Evolutionary conservation across 1,140 invertebrate genomes (phyloP), one percentile per base, ranked within the genome.

Genomic region (Diorhabda carinulata): DNA sequence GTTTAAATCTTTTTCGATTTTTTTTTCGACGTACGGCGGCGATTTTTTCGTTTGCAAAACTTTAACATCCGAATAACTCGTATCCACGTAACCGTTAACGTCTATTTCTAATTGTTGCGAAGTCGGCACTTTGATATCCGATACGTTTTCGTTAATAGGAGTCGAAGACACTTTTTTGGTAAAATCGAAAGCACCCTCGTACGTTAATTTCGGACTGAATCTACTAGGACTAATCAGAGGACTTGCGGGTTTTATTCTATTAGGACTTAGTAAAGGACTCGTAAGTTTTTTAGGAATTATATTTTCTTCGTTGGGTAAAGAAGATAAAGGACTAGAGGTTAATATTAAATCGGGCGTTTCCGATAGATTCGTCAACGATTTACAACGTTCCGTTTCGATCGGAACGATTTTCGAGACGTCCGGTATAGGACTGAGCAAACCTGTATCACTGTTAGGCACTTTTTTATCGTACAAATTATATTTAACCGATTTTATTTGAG

Each of bases 401-500:
- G 67, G 58, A 61, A 73, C 68, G 4, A 77, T 68, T 57, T 72
- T 75, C 3, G 79, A 80, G 0, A 80, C 74, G 64, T 81, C 79
- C n/a, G 80, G 80, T 60, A 79, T 81, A 3, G 75, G 76, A 66
- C 75, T 77, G 63, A 67, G 61, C 62, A 67, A 77, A 66, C 74
- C 80, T 6, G 79, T 80, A 6, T 61, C 70, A 59, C 42, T 64
- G 41, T 69, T 74, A 41, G 68, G 67, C 41, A 61, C 67, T 9
- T n/a, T 47, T 68, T 74, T 73, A 57, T 73, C 72, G 64, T 64
- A 70, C 41, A 67, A 69, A 71, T 66, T 65, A 65, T 72, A 70
- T 73, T 75, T 71, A 7, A 25, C 84, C 7, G 79, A 75, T 71
- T 84, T 84, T 3, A 84, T 73, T 8, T 81, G 80, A 5, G 81